phyloP scores from a whole-genome alignment of 2,797 vertebrate species.

The Anolis apletophallus region DNA sequence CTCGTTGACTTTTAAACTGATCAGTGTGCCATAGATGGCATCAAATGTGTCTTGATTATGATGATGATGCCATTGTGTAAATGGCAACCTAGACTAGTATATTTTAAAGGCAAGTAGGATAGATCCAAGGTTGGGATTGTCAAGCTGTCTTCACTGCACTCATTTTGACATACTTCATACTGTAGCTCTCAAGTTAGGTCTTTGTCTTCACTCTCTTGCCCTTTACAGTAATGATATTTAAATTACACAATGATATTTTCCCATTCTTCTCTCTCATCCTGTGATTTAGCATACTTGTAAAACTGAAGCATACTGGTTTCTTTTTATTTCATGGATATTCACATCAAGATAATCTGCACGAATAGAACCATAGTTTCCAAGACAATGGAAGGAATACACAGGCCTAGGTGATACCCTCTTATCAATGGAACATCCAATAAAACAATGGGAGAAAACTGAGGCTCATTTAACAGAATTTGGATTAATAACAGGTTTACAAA shows the following conservation, averaged over 20 bases:
- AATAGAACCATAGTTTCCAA: no score
- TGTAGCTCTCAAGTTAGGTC: constrained; percentile 6
- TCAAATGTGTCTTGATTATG: not conserved
- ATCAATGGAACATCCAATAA: no score
- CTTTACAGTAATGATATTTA: constrained; percentile 8
- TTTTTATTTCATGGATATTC: not conserved
- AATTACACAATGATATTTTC: not conserved
- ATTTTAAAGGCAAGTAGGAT: not conserved
- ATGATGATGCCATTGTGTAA: not conserved
- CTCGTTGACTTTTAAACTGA: not conserved
- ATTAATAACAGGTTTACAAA: no score
- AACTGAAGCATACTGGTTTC: not conserved
- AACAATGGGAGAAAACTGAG: no score
- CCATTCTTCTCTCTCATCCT: constrained; percentile 3
- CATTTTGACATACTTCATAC: not conserved
- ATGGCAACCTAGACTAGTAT: not conserved
- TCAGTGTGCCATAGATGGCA: not conserved
- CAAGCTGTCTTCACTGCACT: not conserved
- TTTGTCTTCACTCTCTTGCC: not conserved
- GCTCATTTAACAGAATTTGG: no score
- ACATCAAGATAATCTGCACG: not conserved
- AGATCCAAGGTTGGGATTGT: not conserved
- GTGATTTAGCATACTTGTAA: not conserved
- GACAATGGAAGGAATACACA: no score
- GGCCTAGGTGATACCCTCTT: no score